These are phyloP conservation scores for Cheirogaleus medius DNA, from an alignment of 2,113 vertebrate species.

Conservation along the genomic window DNA sequence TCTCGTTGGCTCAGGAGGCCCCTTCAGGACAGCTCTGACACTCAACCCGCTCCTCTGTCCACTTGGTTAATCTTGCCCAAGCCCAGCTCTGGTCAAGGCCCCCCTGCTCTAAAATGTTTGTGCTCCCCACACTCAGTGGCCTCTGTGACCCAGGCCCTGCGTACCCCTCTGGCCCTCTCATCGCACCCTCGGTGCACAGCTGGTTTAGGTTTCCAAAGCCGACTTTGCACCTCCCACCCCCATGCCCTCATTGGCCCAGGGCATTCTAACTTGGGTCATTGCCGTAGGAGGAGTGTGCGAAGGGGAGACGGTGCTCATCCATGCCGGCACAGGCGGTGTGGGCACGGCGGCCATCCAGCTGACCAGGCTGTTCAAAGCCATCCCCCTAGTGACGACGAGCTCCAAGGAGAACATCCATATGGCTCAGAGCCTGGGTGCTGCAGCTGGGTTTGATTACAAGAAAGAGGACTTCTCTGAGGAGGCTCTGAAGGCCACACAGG, in stretches of 20 bases:
- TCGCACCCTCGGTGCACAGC: too few species aligned
- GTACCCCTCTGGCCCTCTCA: background rate
- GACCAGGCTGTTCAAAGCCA: conserved; percentile 83
- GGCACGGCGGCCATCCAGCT: conserved; percentile 89
- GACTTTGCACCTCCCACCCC: background rate
- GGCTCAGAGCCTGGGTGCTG: conserved; percentile 82
- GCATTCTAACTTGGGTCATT: background rate
- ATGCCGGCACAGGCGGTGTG: conserved; percentile 87
- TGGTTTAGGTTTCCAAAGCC: background rate
- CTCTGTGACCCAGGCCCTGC: background rate
- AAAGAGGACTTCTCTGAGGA: conserved; percentile 84
- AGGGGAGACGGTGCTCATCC: conserved; percentile 86
- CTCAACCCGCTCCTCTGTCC: background rate
- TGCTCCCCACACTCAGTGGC: background rate
- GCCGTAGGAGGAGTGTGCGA: conserved; percentile 84
- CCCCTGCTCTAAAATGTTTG: background rate
- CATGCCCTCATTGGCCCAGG: background rate
- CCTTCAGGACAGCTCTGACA: background rate
- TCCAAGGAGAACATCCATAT: conserved; percentile 85
- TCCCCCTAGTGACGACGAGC: conserved; percentile 87
- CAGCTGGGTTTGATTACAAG: conserved; percentile 88
- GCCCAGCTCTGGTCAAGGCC: background rate
- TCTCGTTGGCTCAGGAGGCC: background rate
- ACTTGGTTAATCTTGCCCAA: background rate
- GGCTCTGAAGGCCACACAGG: conserved; percentile 83